A percentile compares a stretch with the other conserved stretches of the same genome.
Conservation (phyloP, 2,797 vertebrate species). For the Anabacerthia variegaticeps region DNA sequence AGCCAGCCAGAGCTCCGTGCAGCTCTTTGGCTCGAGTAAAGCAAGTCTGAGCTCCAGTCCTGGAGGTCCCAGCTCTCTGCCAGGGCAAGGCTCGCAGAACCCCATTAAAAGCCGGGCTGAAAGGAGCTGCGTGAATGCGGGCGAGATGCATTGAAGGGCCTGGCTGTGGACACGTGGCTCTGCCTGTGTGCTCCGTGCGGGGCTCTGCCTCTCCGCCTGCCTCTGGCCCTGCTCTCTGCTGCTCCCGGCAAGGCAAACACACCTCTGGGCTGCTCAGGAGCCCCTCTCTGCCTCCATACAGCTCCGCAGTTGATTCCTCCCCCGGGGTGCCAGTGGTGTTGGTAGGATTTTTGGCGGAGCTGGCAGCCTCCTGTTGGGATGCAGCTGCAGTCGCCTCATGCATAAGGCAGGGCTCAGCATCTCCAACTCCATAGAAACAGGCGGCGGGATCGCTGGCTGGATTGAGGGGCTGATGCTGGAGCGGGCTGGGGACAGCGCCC, state of each 20-base stretch:
- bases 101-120: background rate
- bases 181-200: background rate
- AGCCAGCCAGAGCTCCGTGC: background rate
- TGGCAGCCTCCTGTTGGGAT: slow-evolving; percentile 7
- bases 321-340: background rate
- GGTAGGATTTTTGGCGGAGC: background rate
- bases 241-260: background rate
- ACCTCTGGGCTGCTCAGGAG: background rate
- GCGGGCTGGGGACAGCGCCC: background rate
- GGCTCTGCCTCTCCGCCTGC: background rate
- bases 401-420: slow-evolving; percentile 68
- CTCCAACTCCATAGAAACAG: slow-evolving; percentile 75
- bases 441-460: slow-evolving; percentile 25
- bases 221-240: background rate
- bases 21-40: background rate
- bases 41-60: background rate
- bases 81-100: background rate
- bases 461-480: background rate
- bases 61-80: background rate
- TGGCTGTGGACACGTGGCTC: background rate
- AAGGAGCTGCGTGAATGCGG: background rate
- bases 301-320: background rate
- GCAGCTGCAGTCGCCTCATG: slow-evolving; percentile 72
- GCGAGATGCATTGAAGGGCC: background rate
- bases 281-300: background rate